phyloP scores from a whole-genome alignment of 1,140 invertebrate genomes.

The Rhyzopertha dominica region DNA sequence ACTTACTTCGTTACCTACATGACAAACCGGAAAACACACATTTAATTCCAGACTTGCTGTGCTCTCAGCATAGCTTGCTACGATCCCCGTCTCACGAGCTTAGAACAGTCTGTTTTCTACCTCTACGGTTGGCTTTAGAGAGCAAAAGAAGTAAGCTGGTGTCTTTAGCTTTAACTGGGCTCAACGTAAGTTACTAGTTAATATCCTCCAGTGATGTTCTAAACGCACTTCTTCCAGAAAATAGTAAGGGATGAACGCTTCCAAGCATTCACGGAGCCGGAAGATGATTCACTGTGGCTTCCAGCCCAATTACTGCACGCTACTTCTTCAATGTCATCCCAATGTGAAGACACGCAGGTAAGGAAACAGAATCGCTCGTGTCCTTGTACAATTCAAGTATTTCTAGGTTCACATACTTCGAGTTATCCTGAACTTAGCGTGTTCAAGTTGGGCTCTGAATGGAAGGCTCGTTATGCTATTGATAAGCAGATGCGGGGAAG shows the following conservation, averaged over 20 bases:
- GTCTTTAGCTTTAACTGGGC: slow-evolving; percentile 72
- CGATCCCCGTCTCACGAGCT: slow-evolving; percentile 78
- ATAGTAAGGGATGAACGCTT: slow-evolving; percentile 86
- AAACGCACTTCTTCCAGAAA: slow-evolving; percentile 66
- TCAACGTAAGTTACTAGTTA: slow-evolving; percentile 61
- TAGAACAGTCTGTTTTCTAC: slow-evolving; percentile 73
- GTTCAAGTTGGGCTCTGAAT: slow-evolving; percentile 78
- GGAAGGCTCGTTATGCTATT: slow-evolving; percentile 75
- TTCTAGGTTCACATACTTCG: slow-evolving; percentile 55
- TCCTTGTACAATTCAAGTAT: background rate
- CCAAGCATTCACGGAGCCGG: slow-evolving; percentile 83
- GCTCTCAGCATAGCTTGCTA: slow-evolving; percentile 66
- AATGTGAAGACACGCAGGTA: slow-evolving; percentile 71
- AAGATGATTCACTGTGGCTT: slow-evolving; percentile 86
- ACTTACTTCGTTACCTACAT: too few species aligned
- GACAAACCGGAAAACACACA: too few species aligned
- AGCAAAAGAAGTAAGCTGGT: slow-evolving; percentile 80
- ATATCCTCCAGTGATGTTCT: background rate
- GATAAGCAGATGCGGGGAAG: slow-evolving; percentile 67
- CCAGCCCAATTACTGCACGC: slow-evolving; percentile 82
- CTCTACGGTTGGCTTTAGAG: slow-evolving; percentile 80
- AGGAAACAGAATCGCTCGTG: slow-evolving; percentile 48
- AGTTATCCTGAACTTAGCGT: slow-evolving; percentile 74
- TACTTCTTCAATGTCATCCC: slow-evolving; percentile 68
- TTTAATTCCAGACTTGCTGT: slow-evolving; percentile 66